Evolutionary conservation across 2,888 invertebrate species (phyloP).

Genomic region (Zeuzera pyrina): DNA sequence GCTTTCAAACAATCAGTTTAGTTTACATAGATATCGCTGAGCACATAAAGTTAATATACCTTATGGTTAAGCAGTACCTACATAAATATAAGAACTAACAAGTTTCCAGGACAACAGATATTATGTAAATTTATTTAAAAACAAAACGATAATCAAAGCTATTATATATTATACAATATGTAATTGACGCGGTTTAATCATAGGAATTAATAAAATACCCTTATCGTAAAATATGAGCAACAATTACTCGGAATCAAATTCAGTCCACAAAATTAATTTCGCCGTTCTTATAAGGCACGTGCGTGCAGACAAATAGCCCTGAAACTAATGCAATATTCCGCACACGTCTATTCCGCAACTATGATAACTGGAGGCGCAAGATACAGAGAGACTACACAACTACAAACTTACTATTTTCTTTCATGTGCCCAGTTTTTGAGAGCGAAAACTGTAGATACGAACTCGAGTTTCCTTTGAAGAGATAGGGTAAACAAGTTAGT

Average conservation of each 20-base stretch:
- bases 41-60: no score
- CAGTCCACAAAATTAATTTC: constrained; percentile 29
- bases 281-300: constrained; percentile 23
- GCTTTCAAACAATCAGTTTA: no score
- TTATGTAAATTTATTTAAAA: no score
- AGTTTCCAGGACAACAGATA: no score
- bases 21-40: no score
- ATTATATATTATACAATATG: no score
- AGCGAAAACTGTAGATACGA: no score
- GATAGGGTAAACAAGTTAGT: constrained; percentile 22
- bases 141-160: no score
- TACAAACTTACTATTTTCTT: constrained; percentile 11
- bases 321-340: constrained; percentile 30
- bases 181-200: neutral
- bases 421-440: constrained; percentile 1
- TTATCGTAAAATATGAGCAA: constrained; percentile 3
- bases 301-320: constrained; percentile 23
- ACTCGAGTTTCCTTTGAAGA: constrained; percentile 17
- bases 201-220: neutral
- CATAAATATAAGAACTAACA: no score
- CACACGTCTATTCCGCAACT: constrained; percentile 23
- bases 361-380: constrained; percentile 21
- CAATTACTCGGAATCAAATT: constrained; percentile 15
- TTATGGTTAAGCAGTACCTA: no score
- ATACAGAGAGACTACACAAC: constrained; percentile 17